phyloP scores from a whole-genome alignment of 2,113 vertebrate genomes.

The Hemiprocne comata region DNA sequence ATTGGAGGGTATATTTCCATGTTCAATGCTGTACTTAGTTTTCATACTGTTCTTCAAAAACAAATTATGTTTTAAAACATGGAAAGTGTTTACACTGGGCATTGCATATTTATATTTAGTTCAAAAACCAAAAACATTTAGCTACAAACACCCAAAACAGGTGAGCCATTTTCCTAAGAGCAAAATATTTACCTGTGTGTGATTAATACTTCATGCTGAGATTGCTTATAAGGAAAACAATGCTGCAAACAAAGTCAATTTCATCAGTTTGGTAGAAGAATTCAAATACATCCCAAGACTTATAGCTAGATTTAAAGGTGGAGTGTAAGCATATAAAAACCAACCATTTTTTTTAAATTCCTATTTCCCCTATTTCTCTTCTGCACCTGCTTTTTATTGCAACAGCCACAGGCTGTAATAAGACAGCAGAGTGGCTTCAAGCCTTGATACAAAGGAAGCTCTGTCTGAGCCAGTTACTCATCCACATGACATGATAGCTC shows the following conservation, averaged over 20 bases:
- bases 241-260: background rate
- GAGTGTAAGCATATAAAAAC: background rate
- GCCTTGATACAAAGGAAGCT: conserved; percentile 53
- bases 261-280: background rate
- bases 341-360: background rate
- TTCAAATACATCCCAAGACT: background rate
- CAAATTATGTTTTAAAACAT: background rate
- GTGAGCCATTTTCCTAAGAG: background rate
- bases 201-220: background rate
- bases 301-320: background rate
- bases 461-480: conserved; percentile 63
- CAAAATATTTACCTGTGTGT: background rate
- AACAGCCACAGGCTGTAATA: conserved; percentile 61
- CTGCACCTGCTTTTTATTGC: conserved; percentile 67
- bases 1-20: background rate
- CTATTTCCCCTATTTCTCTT: conserved; percentile 7
- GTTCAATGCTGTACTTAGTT: background rate
- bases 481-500: conserved; percentile 66
- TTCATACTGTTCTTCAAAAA: background rate
- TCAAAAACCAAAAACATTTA: background rate
- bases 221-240: background rate
- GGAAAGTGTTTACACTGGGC: background rate
- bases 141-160: background rate
- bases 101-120: background rate
- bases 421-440: conserved; percentile 32